A percentile compares a stretch with the other conserved stretches of the same genome.
These are phyloP conservation scores for Drosophila picticornis DNA, from an alignment of 2,888 invertebrate genomes.

Conservation along the genomic window DNA sequence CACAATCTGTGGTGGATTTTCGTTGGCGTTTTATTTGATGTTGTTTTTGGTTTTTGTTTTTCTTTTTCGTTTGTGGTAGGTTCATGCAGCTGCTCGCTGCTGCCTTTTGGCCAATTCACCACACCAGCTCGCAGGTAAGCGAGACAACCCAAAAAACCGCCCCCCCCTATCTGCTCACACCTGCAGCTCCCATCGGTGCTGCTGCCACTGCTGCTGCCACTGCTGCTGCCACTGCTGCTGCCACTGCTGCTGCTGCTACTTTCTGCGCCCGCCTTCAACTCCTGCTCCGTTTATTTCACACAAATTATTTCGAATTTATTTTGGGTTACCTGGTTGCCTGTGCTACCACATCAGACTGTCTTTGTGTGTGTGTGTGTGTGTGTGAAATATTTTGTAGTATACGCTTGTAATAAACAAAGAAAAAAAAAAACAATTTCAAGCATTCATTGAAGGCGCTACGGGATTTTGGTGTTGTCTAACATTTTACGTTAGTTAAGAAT, in stretches of 20 bases:
- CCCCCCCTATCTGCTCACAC: background rate
- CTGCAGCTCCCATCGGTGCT: conserved; percentile 4
- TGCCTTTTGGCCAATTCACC: conserved; percentile 65
- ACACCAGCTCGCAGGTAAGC: conserved; percentile 40
- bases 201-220: background rate
- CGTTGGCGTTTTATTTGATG: conserved; percentile 26
- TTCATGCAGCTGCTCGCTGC: conserved; percentile 33
- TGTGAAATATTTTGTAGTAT: conserved; percentile 63
- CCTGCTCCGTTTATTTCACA: conserved; percentile 70
- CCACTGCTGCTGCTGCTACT: background rate
- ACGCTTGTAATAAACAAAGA: conserved; percentile 47
- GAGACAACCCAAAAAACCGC: background rate
- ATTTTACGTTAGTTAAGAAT: conserved; percentile 53
- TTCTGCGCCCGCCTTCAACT: conserved; percentile 1
- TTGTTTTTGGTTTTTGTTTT: background rate
- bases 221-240: conserved; percentile 2
- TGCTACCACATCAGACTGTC: background rate
- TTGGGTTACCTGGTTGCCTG: conserved; percentile 64
- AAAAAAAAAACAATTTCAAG: conserved; percentile 72
- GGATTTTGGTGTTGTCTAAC: conserved; percentile 49
- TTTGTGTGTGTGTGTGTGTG: conserved; percentile 12
- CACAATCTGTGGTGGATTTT: conserved; percentile 38
- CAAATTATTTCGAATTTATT: conserved; percentile 77
- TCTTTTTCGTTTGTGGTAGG: conserved; percentile 48
- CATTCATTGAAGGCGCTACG: conserved; percentile 71